Conservation (phyloP, 2,113 vertebrate species). For the Perca flavescens region DNA sequence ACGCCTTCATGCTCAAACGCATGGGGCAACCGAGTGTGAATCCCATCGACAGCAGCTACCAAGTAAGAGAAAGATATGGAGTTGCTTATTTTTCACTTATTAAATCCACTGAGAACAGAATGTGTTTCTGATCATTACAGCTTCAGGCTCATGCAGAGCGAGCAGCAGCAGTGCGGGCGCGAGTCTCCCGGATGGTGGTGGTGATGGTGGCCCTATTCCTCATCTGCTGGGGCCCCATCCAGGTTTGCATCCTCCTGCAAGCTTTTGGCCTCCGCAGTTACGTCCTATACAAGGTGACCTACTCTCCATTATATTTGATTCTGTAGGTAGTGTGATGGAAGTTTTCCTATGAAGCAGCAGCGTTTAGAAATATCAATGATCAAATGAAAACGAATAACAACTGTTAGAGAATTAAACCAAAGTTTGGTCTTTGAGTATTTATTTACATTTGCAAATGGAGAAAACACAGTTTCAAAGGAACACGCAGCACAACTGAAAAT, state of each 20-base stretch:
- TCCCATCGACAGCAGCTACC: slow-evolving; percentile 73
- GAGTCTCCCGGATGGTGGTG: slow-evolving; percentile 83
- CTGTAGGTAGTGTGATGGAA: no score
- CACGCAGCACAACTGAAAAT: no score
- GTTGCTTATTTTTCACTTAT: neutral
- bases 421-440: no score
- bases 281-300: slow-evolving; percentile 77
- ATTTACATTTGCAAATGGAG: no score
- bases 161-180: slow-evolving; percentile 63
- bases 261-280: slow-evolving; percentile 79
- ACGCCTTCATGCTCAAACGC: slow-evolving; percentile 80
- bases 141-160: slow-evolving; percentile 75
- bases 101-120: neutral
- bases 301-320: neutral
- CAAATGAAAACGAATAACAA: no score
- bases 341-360: no score
- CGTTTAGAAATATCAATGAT: no score
- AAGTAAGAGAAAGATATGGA: slow-evolving; percentile 50
- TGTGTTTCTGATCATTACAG: slow-evolving; percentile 27
- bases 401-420: no score
- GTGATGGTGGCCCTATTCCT: slow-evolving; percentile 84
- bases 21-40: slow-evolving; percentile 75
- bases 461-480: no score
- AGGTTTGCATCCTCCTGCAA: slow-evolving; percentile 83
- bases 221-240: slow-evolving; percentile 86